A percentile compares a stretch with the other conserved stretches of the same genome.
Evolutionary conservation across 2,797 vertebrate species (phyloP).

Genomic region (Oreortyx pictus): DNA sequence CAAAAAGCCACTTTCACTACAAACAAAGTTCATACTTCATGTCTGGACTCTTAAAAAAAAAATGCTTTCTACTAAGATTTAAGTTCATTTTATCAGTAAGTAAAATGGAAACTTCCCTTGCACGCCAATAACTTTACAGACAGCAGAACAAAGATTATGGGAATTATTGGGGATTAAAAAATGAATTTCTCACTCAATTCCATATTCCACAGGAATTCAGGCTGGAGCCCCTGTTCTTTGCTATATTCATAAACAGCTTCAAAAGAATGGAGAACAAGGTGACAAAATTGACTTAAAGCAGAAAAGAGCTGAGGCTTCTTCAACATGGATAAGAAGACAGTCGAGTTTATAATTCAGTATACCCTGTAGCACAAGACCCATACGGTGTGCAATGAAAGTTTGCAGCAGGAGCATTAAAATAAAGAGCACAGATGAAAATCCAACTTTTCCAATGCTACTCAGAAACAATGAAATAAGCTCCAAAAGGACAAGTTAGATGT

Average conservation of each 20-base stretch:
- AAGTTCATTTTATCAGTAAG: accelerated
- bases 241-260: background rate
- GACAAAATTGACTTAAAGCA: conserved; percentile 3
- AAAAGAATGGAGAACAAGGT: background rate
- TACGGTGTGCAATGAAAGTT: background rate
- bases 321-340: background rate
- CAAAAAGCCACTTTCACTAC: background rate
- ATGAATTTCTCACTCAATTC: no score
- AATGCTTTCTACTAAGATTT: background rate
- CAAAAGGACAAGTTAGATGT: conserved; percentile 40
- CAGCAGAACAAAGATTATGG: background rate
- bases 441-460: background rate
- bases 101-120: background rate
- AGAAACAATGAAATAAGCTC: background rate
- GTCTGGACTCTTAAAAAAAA: background rate
- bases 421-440: conserved; percentile 12
- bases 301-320: background rate
- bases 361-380: background rate
- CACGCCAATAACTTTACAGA: background rate
- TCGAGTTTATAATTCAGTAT: background rate
- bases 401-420: background rate
- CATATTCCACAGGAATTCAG: background rate
- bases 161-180: background rate
- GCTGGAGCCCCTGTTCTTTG: background rate
- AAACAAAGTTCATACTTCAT: background rate